phyloP scores from a whole-genome alignment of 2,888 invertebrate genomes.

The Cheilosia vulpina region DNA sequence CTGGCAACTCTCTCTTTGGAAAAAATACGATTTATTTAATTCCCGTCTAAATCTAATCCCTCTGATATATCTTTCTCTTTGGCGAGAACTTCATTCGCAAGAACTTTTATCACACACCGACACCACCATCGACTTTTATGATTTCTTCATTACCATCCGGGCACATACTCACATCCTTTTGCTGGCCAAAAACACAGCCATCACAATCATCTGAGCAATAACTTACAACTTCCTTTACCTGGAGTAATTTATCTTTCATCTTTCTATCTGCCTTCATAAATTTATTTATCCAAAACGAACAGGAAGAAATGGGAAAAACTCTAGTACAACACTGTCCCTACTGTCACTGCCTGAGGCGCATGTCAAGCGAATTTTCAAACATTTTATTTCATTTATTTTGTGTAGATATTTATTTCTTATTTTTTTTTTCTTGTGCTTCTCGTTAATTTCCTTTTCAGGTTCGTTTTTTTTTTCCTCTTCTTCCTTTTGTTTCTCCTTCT shows the following conservation, averaged over 20 bases:
- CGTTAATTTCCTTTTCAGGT: constrained; percentile 53
- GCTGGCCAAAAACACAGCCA: constrained; percentile 5
- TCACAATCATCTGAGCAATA: constrained; percentile 58
- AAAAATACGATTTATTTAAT: not conserved
- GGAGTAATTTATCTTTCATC: constrained; percentile 69
- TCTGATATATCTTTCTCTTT: constrained; percentile 13
- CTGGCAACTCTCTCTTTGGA: constrained; percentile 18
- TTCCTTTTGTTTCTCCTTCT: constrained; percentile 40
- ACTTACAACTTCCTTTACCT: constrained; percentile 69
- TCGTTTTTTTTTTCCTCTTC: constrained; percentile 21
- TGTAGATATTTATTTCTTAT: constrained; percentile 27
- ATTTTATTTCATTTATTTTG: constrained; percentile 59
- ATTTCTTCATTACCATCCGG: not conserved
- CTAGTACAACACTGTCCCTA: constrained; percentile 27
- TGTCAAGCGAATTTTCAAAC: constrained; percentile 72
- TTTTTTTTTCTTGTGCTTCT: constrained; percentile 23
- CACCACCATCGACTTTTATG: not conserved
- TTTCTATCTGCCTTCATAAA: constrained; percentile 63
- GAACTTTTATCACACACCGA: not conserved
- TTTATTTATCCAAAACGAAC: constrained; percentile 44
- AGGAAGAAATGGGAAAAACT: constrained; percentile 53
- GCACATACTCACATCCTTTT: not conserved
- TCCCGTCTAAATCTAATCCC: not conserved
- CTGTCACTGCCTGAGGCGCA: constrained; percentile 61
- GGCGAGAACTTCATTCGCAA: constrained; percentile 13